Evolutionary conservation across 2,113 vertebrate species (phyloP), one percentile per base, ranked within the genome.

Genomic region (Semnopithecus entellus): DNA sequence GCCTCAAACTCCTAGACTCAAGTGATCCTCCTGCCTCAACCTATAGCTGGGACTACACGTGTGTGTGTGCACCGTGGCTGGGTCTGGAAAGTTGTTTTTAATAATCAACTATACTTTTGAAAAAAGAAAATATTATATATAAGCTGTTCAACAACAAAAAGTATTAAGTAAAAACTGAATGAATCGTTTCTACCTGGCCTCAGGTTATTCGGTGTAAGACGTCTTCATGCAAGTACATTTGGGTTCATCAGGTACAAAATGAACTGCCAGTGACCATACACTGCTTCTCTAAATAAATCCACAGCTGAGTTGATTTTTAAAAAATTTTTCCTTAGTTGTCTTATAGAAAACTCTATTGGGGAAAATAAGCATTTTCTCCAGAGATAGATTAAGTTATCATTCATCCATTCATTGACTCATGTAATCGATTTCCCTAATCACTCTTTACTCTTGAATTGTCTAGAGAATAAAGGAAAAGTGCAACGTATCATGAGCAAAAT

Each of bases 121-220:
- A 76, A 75, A 45, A 86, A 88, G 40, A 30, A 91, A 88, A 87
- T 75, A 59, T 6, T 16, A 38, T 66, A 45, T 70, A 66, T 66
- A 50, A 93, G 50, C 20, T 75, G 11, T 50, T 84, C 48, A 38
- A 22, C 40, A 92, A 95, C 82, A 43, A 91, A 94, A 95, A 97
- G 6, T 55, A 25, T 48, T 5, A 87, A 52, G 18, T 72, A 95
- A 91, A 68, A 94, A 80, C n/a, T 1, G 0, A 78, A 93, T 30
- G 27, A 95, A 88, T 52, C 10, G 1, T 59, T n/a, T 82, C 25
- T 87, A 16, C 50, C 50, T 84, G 17, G 61, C 68, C 43, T 93
- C 8, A 88, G 76, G 38, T 22, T 94, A 72, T 1, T 3, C 0
- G 38, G 38, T 22, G 18, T 25, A 70, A 78, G 79, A 91, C 68